Base-by-base conservation (phyloP, 1,140 invertebrate species). In the Anagrus nilaparvatae region DNA sequence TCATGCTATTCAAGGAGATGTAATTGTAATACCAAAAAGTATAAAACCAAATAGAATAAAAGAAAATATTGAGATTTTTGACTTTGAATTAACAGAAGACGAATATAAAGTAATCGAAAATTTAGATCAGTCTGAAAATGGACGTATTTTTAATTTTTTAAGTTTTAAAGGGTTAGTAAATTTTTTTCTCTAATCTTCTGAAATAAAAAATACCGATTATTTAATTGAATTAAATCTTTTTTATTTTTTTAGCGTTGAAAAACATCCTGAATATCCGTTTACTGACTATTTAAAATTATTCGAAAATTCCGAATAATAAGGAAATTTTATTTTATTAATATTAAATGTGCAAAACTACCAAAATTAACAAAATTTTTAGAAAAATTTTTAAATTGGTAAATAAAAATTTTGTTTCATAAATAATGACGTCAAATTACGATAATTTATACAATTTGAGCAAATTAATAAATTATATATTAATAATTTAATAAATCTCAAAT, bases 11-110 rank as follows among this genome's bases (percentile, higher is more conserved):
- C 79, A 89, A 60, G 69, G 76, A 36, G 79, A 77, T 8, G 66
- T 90, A 7, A 68, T 76, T 28, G 81, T 84, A 13, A 88, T 94
- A 57, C 88, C 88, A 30, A 94, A 93, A 67, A 89, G 84, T 58
- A 78, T 77, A 1, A 86, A 79, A 55, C 67, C 77, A 0, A 60
- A 73, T 7, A 73, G 87, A 52, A 70, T 93, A 1, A 75, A 75
- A 53, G 59, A 72, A 14, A 86, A 85, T 57, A 73, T 73, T 27
- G 57, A 72, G 23, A 52, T 76, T 38, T 78, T 77, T 44, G 69
- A 77, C 56, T 79, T 79, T 54, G 53, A 63, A 38, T 51, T 81
- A 12, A 63, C 46, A 7, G 47, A 62, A 12, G 61, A 71, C 3
- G 75, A 79, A 34, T 65, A 78, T 48, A 47, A 64, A 16, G 30